Conservation (phyloP, 1,140 invertebrate species). For the Eupeodes corollae region DNA sequence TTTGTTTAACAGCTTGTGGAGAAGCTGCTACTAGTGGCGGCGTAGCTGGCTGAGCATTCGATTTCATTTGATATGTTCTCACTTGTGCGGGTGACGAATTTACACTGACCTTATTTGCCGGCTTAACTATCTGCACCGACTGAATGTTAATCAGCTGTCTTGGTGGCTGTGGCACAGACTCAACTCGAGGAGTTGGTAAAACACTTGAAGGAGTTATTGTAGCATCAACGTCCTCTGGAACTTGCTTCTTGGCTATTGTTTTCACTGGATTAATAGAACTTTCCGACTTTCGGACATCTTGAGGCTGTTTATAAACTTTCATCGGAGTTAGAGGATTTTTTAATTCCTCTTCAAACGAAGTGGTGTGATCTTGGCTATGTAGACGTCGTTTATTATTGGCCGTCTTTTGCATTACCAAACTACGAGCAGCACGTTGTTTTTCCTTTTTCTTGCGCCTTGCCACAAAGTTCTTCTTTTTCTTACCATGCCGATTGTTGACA, state of each 20-base stretch:
- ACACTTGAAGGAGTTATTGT: too few relatives aligned
- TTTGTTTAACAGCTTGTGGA: conserved; percentile 27
- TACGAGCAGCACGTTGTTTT: not conserved
- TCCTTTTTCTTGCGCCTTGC: not conserved
- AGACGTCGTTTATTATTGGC: not conserved
- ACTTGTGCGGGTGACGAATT: not conserved
- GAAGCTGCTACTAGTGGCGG: conserved; percentile 5
- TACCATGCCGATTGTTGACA: conserved; percentile 22
- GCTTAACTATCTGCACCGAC: not conserved
- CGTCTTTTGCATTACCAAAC: not conserved
- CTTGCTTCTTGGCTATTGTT: not conserved
- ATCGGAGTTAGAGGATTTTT: too few relatives aligned
- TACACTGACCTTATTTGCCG: not conserved
- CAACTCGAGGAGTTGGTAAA: too few relatives aligned
- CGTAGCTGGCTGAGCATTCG: not conserved
- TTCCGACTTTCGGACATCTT: conserved; percentile 14
- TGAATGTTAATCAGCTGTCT: conserved; percentile 1
- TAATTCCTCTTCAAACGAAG: conserved; percentile 6
- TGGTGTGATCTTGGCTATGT: conserved; percentile 5
- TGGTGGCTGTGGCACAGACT: not conserved
- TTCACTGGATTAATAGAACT: conserved; percentile 4
- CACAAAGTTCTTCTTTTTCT: conserved; percentile 19
- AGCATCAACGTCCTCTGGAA: too few relatives aligned
- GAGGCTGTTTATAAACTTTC: not conserved
- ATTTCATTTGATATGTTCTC: conserved; percentile 1